Evolutionary conservation across 2,888 invertebrate genomes (phyloP).

Genomic region (Morinoia aosen): DNA sequence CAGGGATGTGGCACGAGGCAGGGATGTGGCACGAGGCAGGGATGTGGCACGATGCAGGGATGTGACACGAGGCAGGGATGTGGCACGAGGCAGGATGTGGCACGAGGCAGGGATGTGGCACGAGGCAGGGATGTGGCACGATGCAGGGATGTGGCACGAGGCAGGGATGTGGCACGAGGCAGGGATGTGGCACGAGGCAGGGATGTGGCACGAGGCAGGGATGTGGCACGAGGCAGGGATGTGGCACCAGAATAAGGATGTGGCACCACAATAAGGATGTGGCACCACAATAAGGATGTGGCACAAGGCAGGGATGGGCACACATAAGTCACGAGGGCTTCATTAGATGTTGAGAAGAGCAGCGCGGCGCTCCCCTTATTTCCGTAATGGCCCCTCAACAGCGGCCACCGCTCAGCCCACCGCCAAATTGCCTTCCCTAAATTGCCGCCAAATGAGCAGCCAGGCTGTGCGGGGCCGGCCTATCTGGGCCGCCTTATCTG

Average conservation of each 20-base stretch:
- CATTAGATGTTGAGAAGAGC: conserved; percentile 32
- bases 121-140: too few relatives aligned
- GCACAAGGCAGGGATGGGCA: background rate
- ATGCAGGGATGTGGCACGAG: too few relatives aligned
- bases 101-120: too few relatives aligned
- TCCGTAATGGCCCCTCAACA: conserved; percentile 14
- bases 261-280: background rate
- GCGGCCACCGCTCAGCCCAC: conserved; percentile 26
- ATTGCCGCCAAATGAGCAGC: conserved; percentile 34
- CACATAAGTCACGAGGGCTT: conserved; percentile 6
- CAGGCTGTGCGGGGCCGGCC: background rate
- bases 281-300: background rate
- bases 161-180: too few relatives aligned
- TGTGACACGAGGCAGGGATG: too few relatives aligned
- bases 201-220: too few relatives aligned
- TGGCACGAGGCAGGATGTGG: too few relatives aligned
- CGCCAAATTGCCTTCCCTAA: conserved; percentile 47
- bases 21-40: background rate
- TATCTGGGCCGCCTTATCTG: background rate
- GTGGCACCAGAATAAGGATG: background rate
- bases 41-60: too few relatives aligned
- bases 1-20: background rate
- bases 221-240: background rate
- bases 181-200: too few relatives aligned
- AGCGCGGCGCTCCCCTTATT: conserved; percentile 19